phyloP scores from a whole-genome alignment of 2,797 vertebrate species.

The Sebastolobus alascanus region DNA sequence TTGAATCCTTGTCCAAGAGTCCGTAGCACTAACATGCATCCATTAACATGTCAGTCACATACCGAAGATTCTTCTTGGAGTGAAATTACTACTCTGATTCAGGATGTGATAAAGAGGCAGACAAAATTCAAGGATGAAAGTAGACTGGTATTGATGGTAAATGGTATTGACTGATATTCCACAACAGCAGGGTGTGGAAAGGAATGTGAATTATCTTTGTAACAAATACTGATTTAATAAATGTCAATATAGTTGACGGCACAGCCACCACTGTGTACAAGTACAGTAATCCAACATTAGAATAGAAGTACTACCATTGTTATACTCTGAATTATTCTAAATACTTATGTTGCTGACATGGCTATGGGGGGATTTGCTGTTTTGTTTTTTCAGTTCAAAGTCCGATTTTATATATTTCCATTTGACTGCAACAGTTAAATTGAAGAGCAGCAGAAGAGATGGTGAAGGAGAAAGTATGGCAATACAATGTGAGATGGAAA shows the following conservation, averaged over 20 bases:
- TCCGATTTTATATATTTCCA: neutral
- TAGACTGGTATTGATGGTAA: neutral
- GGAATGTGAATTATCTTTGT: conserved; percentile 13
- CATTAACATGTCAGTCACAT: conserved; percentile 13
- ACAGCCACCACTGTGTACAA: neutral
- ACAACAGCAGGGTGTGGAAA: neutral
- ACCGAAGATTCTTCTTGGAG: neutral
- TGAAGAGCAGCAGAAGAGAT: neutral
- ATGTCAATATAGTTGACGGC: neutral
- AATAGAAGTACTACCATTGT: neutral
- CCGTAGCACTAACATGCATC: conserved; percentile 6
- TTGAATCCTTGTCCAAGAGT: conserved; percentile 32
- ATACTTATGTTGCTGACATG: neutral
- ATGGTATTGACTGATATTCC: neutral
- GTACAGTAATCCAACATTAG: neutral
- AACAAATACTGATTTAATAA: neutral
- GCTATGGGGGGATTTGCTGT: neutral
- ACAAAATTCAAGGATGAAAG: neutral
- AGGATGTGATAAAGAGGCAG: conserved; percentile 11
- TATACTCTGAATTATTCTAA: neutral
- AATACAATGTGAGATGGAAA: neutral
- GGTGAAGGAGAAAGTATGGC: no score
- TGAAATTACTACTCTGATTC: conserved; percentile 25
- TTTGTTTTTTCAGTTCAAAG: conserved; percentile 3
- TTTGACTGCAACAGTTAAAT: neutral